Conservation (phyloP, 2,113 vertebrate genomes). For the Gambusia holbrooki region DNA sequence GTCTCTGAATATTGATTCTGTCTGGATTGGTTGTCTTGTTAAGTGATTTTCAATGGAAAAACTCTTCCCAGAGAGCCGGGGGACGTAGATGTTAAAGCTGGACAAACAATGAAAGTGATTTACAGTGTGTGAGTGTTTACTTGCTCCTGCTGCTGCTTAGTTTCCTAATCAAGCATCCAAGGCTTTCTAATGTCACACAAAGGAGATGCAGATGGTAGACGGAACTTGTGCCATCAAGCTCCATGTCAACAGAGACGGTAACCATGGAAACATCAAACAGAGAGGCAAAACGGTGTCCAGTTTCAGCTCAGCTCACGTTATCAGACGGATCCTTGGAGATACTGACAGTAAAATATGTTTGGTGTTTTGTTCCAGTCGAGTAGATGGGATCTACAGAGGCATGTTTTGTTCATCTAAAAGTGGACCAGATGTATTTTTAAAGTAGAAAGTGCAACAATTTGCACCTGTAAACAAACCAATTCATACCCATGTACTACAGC, state of each 20-base stretch:
- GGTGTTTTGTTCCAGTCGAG: background rate
- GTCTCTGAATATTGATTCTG: no score
- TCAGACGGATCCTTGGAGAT: constrained; percentile 5
- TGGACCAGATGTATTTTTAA: no score
- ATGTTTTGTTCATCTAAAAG: no score
- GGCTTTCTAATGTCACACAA: background rate
- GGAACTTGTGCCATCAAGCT: constrained; percentile 19
- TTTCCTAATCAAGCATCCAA: background rate
- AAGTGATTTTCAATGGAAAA: background rate
- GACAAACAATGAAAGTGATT: background rate
- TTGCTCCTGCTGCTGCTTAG: background rate
- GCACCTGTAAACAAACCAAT: no score
- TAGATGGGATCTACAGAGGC: no score
- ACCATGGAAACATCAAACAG: constrained; percentile 55
- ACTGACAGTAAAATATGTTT: background rate
- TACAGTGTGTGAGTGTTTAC: background rate
- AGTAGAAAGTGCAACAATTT: no score
- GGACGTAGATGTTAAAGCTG: background rate
- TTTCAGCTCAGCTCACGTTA: constrained; percentile 19
- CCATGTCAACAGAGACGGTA: constrained; percentile 43
- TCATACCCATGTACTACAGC: no score
- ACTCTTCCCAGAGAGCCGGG: background rate
- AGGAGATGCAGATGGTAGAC: constrained; percentile 40
- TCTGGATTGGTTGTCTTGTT: background rate
- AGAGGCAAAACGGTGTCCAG: constrained; percentile 8